These are phyloP conservation scores for Syndactyla subalaris DNA, from an alignment of 2,797 vertebrate species.

Conservation along the genomic window DNA sequence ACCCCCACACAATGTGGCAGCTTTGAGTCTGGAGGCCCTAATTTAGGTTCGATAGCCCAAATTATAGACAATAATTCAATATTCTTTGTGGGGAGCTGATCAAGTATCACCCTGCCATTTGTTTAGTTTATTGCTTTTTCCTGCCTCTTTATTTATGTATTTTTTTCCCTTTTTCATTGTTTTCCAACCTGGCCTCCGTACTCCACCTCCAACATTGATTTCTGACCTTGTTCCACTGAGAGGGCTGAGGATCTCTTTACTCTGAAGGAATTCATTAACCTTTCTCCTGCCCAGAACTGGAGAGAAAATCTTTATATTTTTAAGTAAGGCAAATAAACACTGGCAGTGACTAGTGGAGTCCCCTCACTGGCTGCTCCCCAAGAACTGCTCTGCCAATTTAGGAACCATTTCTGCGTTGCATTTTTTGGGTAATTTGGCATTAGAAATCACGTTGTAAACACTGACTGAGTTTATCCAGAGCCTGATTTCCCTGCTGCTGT, in stretches of 20 bases:
- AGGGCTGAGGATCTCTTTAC: constrained; percentile 58
- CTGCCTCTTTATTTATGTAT: constrained; percentile 22
- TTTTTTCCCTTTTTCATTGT: background rate
- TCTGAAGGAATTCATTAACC: constrained; percentile 71
- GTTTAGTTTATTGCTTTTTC: constrained; percentile 3
- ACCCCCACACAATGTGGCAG: constrained; percentile 61
- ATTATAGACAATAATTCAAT: constrained; percentile 70
- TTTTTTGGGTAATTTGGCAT: background rate
- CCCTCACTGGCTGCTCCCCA: background rate
- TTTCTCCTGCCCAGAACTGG: constrained; percentile 53
- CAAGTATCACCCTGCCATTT: constrained; percentile 24
- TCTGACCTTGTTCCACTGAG: constrained; percentile 47
- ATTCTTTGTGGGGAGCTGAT: constrained; percentile 43
- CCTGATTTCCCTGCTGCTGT: rapidly evolving
- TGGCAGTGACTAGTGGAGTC: background rate
- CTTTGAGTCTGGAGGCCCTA: constrained; percentile 41
- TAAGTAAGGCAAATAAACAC: constrained; percentile 65
- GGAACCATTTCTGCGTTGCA: background rate
- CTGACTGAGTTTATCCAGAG: background rate
- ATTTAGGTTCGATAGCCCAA: constrained; percentile 60
- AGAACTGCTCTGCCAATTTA: background rate
- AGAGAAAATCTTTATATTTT: constrained; percentile 69
- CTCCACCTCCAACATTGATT: constrained; percentile 69
- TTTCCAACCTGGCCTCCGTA: constrained; percentile 40
- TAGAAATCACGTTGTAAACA: background rate